These are phyloP conservation scores for Falcaria lacertinaria DNA, from an alignment of 2,888 invertebrate genomes.

Conservation along the genomic window DNA sequence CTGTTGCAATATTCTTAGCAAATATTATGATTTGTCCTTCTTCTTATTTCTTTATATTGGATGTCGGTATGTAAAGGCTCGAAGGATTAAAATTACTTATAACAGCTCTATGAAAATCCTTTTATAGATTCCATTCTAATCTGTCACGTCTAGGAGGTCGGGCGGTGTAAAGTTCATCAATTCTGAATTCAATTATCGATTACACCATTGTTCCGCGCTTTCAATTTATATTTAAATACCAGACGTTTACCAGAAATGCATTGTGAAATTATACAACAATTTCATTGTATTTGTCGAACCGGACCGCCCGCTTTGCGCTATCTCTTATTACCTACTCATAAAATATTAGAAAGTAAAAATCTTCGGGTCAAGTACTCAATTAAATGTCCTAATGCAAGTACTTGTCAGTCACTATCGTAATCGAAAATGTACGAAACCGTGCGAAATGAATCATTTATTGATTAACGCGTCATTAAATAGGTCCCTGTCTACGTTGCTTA, in stretches of 20 bases:
- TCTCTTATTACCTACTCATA: slow-evolving; percentile 25
- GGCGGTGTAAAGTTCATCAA: slow-evolving; percentile 79
- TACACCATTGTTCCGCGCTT: slow-evolving; percentile 78
- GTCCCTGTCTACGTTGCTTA: too few species aligned
- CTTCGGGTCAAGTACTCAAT: slow-evolving; percentile 2
- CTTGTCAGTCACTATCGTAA: not conserved
- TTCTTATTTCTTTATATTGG: too few species aligned
- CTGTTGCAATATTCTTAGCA: too few species aligned
- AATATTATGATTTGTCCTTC: too few species aligned
- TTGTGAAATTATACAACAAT: slow-evolving; percentile 72
- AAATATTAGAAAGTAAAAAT: slow-evolving; percentile 17
- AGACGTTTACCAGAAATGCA: slow-evolving; percentile 73
- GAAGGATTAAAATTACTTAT: slow-evolving; percentile 10
- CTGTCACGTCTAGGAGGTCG: slow-evolving; percentile 78
- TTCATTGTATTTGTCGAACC: slow-evolving; percentile 61
- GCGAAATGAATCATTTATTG: not conserved
- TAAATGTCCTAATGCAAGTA: not conserved
- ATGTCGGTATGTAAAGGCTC: not conserved
- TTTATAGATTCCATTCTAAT: slow-evolving; percentile 71
- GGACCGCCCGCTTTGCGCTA: slow-evolving; percentile 57
- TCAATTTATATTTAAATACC: slow-evolving; percentile 80
- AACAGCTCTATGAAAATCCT: slow-evolving; percentile 47
- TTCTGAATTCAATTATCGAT: slow-evolving; percentile 80
- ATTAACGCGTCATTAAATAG: too few species aligned
- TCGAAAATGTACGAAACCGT: not conserved